phyloP scores from a whole-genome alignment of 2,797 vertebrate genomes.

The Ispidina lecontei region DNA sequence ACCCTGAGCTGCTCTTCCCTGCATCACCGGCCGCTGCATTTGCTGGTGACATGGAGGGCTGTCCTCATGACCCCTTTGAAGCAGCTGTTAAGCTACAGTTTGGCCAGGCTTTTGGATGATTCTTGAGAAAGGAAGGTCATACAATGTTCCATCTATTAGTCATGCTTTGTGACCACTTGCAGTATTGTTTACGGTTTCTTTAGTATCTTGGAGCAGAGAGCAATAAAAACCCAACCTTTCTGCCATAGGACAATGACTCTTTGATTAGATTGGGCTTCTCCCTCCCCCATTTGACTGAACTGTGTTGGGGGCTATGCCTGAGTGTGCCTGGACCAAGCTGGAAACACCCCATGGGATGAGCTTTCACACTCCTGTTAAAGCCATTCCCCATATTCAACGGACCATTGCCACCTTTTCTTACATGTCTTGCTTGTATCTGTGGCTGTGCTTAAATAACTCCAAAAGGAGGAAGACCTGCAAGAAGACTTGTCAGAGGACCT shows the following conservation, averaged over 20 bases:
- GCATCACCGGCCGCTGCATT: neutral
- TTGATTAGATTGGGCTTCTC: neutral
- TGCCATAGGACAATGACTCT: slow-evolving; percentile 31
- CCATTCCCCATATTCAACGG: neutral
- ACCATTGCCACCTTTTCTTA: neutral
- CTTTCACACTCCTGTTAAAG: neutral
- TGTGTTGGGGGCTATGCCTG: neutral
- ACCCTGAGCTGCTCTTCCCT: neutral
- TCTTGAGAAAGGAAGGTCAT: slow-evolving; percentile 41
- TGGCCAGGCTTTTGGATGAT: slow-evolving; percentile 48
- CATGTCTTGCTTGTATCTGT: neutral
- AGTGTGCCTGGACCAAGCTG: neutral
- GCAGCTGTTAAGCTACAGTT: slow-evolving; percentile 35
- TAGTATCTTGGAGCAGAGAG: slow-evolving; percentile 38
- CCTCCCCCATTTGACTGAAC: neutral
- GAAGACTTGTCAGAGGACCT: neutral
- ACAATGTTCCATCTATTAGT: slow-evolving; percentile 40
- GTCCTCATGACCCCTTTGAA: slow-evolving; percentile 6
- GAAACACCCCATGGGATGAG: neutral
- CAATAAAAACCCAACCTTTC: slow-evolving; percentile 46
- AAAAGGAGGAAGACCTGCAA: neutral
- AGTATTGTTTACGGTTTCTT: slow-evolving; percentile 44
- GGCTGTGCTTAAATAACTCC: neutral
- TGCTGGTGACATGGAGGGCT: neutral
- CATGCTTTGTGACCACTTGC: slow-evolving; percentile 53